These are phyloP conservation scores for Craterocephalus amniculus DNA, from an alignment of 2,797 vertebrate species.

Conservation along the genomic window DNA sequence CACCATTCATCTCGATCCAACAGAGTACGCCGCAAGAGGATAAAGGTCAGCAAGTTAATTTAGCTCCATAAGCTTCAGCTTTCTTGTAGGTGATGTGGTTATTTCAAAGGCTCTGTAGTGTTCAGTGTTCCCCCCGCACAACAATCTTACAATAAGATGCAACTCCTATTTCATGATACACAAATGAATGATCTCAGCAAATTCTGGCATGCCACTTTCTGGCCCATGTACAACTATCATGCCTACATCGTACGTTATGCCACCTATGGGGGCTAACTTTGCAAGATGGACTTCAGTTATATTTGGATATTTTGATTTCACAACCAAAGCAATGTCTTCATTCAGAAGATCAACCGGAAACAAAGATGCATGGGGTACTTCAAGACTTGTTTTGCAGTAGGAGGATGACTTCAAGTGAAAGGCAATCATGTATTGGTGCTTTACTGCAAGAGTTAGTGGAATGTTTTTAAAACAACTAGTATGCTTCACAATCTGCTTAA, in stretches of 20 bases:
- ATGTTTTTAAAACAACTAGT: slow-evolving; percentile 26
- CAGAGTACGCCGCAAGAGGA: too few relatives aligned
- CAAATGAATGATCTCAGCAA: neutral
- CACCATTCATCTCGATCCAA: too few relatives aligned
- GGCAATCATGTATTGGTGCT: neutral
- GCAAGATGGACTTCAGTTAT: neutral
- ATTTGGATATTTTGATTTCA: neutral
- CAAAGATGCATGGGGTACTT: neutral
- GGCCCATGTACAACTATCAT: slow-evolving; percentile 1
- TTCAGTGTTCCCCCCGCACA: too few relatives aligned
- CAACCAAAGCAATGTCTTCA: neutral
- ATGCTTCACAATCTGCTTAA: slow-evolving; percentile 19
- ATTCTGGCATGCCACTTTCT: neutral
- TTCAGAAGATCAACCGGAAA: neutral
- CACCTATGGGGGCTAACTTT: neutral
- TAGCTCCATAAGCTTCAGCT: too few relatives aligned
- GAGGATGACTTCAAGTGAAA: neutral
- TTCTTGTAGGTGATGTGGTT: too few relatives aligned
- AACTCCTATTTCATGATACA: neutral
- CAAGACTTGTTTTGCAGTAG: neutral
- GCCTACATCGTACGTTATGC: neutral
- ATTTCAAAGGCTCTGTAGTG: too few relatives aligned
- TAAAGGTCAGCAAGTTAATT: too few relatives aligned
- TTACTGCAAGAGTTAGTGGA: slow-evolving; percentile 15
- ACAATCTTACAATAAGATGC: too few relatives aligned